Conservation (phyloP, 2,888 invertebrate species). For the Phaedon cochleariae region DNA sequence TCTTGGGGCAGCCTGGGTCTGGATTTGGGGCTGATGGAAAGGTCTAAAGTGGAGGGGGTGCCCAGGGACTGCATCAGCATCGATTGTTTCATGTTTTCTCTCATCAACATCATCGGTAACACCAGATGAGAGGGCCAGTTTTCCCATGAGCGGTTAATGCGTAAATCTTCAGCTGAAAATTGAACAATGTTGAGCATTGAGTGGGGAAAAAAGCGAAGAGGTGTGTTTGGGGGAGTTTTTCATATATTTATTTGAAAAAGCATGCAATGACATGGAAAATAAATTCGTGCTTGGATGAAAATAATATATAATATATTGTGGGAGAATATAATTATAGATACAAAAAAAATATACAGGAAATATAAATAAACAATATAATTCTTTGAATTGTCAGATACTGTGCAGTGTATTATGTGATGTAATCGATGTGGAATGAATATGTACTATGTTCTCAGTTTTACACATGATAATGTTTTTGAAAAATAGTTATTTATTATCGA, state of each 20-base stretch:
- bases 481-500: no score
- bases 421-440: no score
- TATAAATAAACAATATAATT: constrained; percentile 13
- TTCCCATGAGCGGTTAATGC: constrained; percentile 75
- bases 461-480: no score
- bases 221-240: background rate
- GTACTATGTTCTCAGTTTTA: no score
- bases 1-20: constrained; percentile 38
- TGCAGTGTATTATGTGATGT: background rate
- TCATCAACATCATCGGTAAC: constrained; percentile 72
- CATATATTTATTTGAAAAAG: no score
- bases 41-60: constrained; percentile 39
- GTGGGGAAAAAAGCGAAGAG: background rate
- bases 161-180: constrained; percentile 73
- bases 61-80: constrained; percentile 54
- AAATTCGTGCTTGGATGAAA: background rate
- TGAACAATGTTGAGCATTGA: no score
- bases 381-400: no score
- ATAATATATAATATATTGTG: background rate
- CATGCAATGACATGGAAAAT: constrained; percentile 2
- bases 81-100: constrained; percentile 64
- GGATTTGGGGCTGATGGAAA: constrained; percentile 39
- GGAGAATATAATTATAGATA: background rate
- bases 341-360: constrained; percentile 2
- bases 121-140: constrained; percentile 80